Conservation (phyloP, 37 sponge, comb jelly and placozoan genomes). For the Aplysina aerophoba region DNA sequence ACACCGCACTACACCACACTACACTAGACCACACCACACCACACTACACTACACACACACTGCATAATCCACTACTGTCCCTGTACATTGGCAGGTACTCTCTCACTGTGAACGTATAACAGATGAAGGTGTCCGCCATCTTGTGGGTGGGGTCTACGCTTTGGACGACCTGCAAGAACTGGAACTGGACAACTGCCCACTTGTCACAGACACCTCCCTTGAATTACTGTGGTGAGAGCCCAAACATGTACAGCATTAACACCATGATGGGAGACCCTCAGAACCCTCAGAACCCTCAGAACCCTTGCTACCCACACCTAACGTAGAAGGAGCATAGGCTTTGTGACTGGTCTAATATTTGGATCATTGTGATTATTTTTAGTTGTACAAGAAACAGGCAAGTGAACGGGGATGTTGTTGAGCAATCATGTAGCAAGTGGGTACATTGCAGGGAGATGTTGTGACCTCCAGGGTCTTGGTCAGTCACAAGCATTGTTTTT, state of each 20-base stretch:
- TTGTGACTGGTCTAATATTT: too few species aligned
- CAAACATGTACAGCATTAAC: not conserved
- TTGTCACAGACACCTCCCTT: slow-evolving; percentile 85
- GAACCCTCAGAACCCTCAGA: too few species aligned
- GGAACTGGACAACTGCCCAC: slow-evolving; percentile 97
- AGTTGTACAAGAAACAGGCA: too few species aligned
- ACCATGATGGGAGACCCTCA: too few species aligned
- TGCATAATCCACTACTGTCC: not conserved
- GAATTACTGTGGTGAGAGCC: slow-evolving; percentile 82
- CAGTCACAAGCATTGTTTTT: too few species aligned
- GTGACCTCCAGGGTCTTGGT: too few species aligned
- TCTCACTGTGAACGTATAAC: slow-evolving; percentile 96
- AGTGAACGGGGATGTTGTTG: too few species aligned
- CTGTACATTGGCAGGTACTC: slow-evolving; percentile 56
- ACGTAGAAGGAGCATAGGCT: too few species aligned
- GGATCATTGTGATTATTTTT: too few species aligned
- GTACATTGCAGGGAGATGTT: too few species aligned
- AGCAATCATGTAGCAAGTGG: too few species aligned
- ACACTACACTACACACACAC: not conserved
- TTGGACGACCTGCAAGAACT: slow-evolving; percentile 73
- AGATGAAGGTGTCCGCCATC: slow-evolving; percentile 79
- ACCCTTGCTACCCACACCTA: too few species aligned
- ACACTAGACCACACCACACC: not conserved
- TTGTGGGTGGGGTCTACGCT: slow-evolving; percentile 67
- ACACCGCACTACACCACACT: not conserved